phyloP scores from a whole-genome alignment of 2,797 vertebrate genomes.

The Naso thynnoides region DNA sequence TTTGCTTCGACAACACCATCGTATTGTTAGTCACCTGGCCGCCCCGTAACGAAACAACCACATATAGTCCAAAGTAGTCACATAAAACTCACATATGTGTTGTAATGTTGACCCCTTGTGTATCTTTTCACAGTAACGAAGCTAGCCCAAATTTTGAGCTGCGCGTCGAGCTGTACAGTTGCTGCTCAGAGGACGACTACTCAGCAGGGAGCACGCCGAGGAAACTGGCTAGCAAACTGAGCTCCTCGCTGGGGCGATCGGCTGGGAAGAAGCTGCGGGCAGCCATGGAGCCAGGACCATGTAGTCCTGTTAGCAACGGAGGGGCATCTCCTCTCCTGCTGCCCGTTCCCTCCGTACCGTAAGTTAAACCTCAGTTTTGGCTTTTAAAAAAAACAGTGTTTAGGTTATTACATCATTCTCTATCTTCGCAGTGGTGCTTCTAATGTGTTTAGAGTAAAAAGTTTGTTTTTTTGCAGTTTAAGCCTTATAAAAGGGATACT shows the following conservation, averaged over 20 bases:
- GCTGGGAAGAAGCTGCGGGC: constrained; percentile 89
- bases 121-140: constrained; percentile 80
- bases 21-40: constrained; percentile 89
- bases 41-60: not conserved
- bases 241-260: constrained; percentile 93
- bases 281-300: constrained; percentile 86
- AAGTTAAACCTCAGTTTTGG: constrained; percentile 65
- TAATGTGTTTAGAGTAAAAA: no score
- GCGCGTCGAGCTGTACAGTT: constrained; percentile 93
- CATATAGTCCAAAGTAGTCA: not conserved
- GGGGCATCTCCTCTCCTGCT: constrained; percentile 87
- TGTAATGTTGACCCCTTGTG: not conserved
- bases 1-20: constrained; percentile 92
- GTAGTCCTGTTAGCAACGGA: constrained; percentile 86
- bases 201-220: constrained; percentile 89
- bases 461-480: no score
- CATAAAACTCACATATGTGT: not conserved
- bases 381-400: no score
- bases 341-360: constrained; percentile 89
- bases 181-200: constrained; percentile 90
- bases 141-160: constrained; percentile 91
- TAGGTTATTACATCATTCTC: no score
- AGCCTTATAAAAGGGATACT: no score
- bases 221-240: constrained; percentile 93
- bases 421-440: no score